Base-by-base conservation (phyloP, 2,888 invertebrate genomes). In the Buathra laborator region DNA sequence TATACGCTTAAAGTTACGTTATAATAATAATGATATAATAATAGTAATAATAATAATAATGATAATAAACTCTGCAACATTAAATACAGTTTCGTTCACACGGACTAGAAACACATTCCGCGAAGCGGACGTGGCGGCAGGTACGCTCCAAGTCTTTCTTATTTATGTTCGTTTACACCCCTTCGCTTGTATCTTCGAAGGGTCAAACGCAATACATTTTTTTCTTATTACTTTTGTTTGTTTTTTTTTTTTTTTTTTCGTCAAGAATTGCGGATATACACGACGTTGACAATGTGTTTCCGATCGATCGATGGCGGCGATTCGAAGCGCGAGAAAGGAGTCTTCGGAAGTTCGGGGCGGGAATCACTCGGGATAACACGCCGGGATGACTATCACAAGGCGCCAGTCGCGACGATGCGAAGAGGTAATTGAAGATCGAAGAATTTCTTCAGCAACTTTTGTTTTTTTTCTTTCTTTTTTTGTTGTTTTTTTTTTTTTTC, bases 61-160 rank as follows among this genome's bases (percentile, higher is more conserved):
- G 88, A 88, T 91, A 89, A 92, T 92, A 91, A 92, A 92, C 92
- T 92, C 90, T 92, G 91, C 89, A 91, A 92, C 88, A 91, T 90
- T 92, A 90, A 92, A 92, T 92, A 93, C 91, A 92, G 89, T 89
- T 91, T 92, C 91, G 91, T 93, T 92, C 90, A 91, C 89, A 92
- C 90, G 90, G 93, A 93, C 93, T 93, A 93, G 93, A 93, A 91
- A 89, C 90, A 91, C 89, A 83, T 70, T 84, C 83, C 85, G 85
- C 82, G 66, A 66, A 78, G 82, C 82, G 85, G 82, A 83, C 46
- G 85, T 83, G 81, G 81, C 81, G 78, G 71, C 80, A 85, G 85
- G 85, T 85, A 85, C 83, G 83, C 83, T 83, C 74, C 32, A 75
- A 75, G 74, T 74, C 74, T 74, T 68, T 32, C 37, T 68, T 67